phyloP scores from a whole-genome alignment of 2,888 invertebrate genomes.

The Chrysina gloriosa region DNA sequence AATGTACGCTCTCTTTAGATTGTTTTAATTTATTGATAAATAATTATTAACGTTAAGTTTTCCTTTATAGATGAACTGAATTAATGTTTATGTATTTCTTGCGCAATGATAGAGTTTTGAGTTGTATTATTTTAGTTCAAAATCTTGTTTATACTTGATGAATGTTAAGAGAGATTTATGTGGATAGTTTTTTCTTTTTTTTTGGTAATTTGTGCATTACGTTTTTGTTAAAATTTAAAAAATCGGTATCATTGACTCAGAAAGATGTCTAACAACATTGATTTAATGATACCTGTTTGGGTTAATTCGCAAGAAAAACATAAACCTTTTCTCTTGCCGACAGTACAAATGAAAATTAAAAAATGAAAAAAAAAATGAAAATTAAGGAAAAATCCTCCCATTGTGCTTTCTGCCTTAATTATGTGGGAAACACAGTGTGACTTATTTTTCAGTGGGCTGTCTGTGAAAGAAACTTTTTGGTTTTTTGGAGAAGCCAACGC shows the following conservation, averaged over 20 bases:
- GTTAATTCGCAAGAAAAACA: conserved; percentile 51
- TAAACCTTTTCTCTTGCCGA: conserved; percentile 58
- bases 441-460: conserved; percentile 30
- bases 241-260: background rate
- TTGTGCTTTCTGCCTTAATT: conserved; percentile 20
- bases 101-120: conserved; percentile 45
- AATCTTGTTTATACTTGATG: conserved; percentile 5
- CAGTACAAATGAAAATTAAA: conserved; percentile 60
- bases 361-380: no score
- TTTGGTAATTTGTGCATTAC: background rate
- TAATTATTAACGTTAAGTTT: conserved; percentile 46
- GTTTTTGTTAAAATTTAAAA: no score
- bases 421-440: conserved; percentile 23
- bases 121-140: conserved; percentile 28
- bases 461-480: conserved; percentile 41
- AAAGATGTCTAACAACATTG: background rate
- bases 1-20: conserved; percentile 62
- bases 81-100: conserved; percentile 55
- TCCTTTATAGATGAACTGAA: conserved; percentile 44
- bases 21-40: conserved; percentile 61
- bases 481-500: conserved; percentile 39
- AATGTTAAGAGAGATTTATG: conserved; percentile 17
- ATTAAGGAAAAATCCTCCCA: conserved; percentile 28
- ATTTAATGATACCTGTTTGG: background rate
- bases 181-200: conserved; percentile 3